phyloP scores from a whole-genome alignment of 2,113 vertebrate species.

The human region GRCh38 chr19:17067501-17068000 shows the following conservation, averaged over 20 bases:
- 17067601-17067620: not conserved
- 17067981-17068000: not conserved
- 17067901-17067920: not conserved
- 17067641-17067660: not conserved
- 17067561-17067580: not conserved
- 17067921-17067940: too few relatives aligned
- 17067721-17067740: not conserved
- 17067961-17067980: not conserved
- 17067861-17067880: not conserved
- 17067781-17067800: not conserved
- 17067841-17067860: not conserved
- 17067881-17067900: rapidly evolving
- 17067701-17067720: not conserved
- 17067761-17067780: not conserved
- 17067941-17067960: not conserved
- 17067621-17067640: not conserved
- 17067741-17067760: not conserved
- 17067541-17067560: not conserved
- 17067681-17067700: not conserved
- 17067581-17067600: not conserved
- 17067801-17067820: not conserved
- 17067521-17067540: not conserved
- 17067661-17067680: not conserved
- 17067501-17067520: not conserved
- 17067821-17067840: not conserved